Evolutionary conservation across 2,888 invertebrate species (phyloP).

Genomic region (Netelia virgata): DNA sequence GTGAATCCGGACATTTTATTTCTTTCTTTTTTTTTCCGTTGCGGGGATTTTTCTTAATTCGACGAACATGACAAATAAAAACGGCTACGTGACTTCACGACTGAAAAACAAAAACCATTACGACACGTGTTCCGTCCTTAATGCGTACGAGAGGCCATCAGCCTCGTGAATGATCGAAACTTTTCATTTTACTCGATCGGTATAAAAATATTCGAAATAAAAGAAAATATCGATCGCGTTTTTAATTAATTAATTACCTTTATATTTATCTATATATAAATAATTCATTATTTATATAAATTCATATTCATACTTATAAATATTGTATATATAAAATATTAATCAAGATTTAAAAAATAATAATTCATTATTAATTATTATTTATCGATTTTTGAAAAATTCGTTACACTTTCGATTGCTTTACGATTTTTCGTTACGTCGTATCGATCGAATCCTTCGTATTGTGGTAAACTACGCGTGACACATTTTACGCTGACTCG

Average conservation of each 20-base stretch:
- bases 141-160: background rate
- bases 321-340: background rate
- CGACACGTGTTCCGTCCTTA: background rate
- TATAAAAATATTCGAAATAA: background rate
- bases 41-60: background rate
- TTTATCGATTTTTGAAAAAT: background rate
- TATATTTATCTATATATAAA: too few relatives aligned
- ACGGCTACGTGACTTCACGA: background rate
- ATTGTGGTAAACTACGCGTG: constrained; percentile 7
- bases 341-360: background rate
- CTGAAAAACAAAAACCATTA: background rate
- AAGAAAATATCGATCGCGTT: background rate
- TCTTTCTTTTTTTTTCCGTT: background rate
- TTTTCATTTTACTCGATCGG: background rate
- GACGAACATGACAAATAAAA: background rate
- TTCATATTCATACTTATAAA: background rate
- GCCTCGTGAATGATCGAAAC: background rate
- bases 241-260: too few relatives aligned
- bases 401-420: too few relatives aligned
- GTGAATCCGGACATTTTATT: background rate
- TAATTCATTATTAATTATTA: background rate
- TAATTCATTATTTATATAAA: too few relatives aligned
- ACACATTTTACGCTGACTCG: constrained; percentile 44
- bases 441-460: background rate
- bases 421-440: background rate